These are phyloP conservation scores for Marronus borbonicus DNA, from an alignment of 2,888 invertebrate genomes.

Conservation along the genomic window DNA sequence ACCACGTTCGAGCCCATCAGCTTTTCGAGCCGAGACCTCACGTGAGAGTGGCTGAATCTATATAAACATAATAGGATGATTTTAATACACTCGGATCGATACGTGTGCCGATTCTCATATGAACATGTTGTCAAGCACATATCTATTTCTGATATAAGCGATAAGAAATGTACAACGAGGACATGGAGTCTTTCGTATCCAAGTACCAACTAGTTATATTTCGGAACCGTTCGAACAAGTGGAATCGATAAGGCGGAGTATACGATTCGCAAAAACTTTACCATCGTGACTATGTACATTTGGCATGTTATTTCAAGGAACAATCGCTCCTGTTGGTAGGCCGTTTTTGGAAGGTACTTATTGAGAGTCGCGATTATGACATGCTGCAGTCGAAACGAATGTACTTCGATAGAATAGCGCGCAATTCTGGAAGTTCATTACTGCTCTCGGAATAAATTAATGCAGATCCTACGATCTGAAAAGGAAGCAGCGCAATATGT, in stretches of 20 bases:
- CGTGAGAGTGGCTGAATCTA: slow-evolving; percentile 78
- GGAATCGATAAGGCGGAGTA: slow-evolving; percentile 38
- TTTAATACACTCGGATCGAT: slow-evolving; percentile 20
- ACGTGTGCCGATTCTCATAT: background rate
- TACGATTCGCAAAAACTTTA: slow-evolving; percentile 30
- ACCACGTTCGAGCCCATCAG: slow-evolving; percentile 81
- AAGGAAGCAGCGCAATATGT: too few relatives aligned
- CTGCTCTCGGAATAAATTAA: too few relatives aligned
- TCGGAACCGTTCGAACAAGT: slow-evolving; percentile 8
- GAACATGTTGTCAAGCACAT: slow-evolving; percentile 3
- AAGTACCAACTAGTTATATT: slow-evolving; percentile 41
- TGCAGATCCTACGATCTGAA: too few relatives aligned
- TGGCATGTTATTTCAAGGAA: slow-evolving; percentile 28
- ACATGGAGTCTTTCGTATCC: slow-evolving; percentile 37
- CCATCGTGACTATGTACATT: slow-evolving; percentile 37
- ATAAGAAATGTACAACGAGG: slow-evolving; percentile 22
- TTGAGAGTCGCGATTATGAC: too few relatives aligned
- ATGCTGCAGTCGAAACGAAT: too few relatives aligned
- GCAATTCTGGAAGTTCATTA: too few relatives aligned
- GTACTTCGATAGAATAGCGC: too few relatives aligned
- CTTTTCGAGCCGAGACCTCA: slow-evolving; percentile 78
- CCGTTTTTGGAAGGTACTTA: background rate
- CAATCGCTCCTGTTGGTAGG: slow-evolving; percentile 2
- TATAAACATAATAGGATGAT: slow-evolving; percentile 49
- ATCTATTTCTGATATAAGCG: slow-evolving; percentile 16